phyloP scores from a whole-genome alignment of 2,113 vertebrate genomes.

The Nibea albiflora region DNA sequence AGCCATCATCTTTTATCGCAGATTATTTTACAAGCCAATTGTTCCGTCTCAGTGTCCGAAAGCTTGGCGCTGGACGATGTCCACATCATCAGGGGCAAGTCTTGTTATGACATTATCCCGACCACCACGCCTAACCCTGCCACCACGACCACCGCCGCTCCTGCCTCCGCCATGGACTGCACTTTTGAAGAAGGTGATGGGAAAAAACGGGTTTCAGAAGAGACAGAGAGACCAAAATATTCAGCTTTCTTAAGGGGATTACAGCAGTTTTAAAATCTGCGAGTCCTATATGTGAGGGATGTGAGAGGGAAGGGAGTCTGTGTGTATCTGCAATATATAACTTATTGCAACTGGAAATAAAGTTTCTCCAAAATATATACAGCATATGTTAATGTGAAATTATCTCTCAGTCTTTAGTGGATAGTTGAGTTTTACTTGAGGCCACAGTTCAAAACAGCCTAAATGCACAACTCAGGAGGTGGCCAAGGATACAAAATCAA shows the following conservation, averaged over 20 bases:
- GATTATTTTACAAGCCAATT: conserved; percentile 79
- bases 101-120: conserved; percentile 62
- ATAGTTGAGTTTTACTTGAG: not conserved
- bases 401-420: not conserved
- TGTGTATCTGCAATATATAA: too few relatives aligned
- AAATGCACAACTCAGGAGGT: too few relatives aligned
- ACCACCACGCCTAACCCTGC: conserved; percentile 73
- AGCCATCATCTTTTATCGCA: conserved; percentile 36
- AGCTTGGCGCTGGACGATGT: conserved; percentile 81
- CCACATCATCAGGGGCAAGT: conserved; percentile 63
- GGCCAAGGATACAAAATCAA: too few relatives aligned
- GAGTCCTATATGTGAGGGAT: too few relatives aligned
- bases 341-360: too few relatives aligned
- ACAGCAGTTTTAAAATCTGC: not conserved
- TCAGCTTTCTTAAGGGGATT: not conserved
- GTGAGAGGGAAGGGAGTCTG: too few relatives aligned
- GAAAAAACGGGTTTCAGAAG: accelerated
- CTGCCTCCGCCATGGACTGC: conserved; percentile 77
- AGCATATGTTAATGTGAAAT: not conserved
- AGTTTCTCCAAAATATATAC: not conserved
- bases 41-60: accelerated
- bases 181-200: conserved; percentile 81
- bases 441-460: not conserved
- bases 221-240: not conserved
- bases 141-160: conserved; percentile 61